A percentile compares a stretch with the other conserved stretches of the same genome.
Conservation (phyloP, 2,797 vertebrate species). For the Erpetoichthys calabaricus region DNA sequence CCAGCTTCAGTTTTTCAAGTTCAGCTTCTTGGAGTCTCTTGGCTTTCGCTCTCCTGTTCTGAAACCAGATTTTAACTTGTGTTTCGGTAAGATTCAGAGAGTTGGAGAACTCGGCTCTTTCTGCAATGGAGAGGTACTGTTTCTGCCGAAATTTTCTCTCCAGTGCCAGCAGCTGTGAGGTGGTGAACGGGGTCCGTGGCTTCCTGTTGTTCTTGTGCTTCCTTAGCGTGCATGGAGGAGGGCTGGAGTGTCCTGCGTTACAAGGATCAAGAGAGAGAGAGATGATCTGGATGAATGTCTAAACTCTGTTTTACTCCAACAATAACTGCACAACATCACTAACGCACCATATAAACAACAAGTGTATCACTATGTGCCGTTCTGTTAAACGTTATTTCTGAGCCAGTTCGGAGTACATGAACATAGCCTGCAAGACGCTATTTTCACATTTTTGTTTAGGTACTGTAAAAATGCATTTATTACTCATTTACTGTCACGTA, state of each 20-base stretch:
- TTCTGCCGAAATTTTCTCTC: conserved; percentile 73
- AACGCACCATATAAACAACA: too few species aligned
- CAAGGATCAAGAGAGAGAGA: not conserved
- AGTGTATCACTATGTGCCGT: too few species aligned
- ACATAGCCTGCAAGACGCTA: too few species aligned
- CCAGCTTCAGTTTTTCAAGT: conserved; percentile 61
- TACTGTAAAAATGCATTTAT: too few species aligned
- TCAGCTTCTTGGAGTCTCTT: conserved; percentile 71
- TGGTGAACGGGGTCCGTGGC: conserved; percentile 65
- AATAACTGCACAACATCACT: too few species aligned
- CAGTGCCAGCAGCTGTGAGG: conserved; percentile 63
- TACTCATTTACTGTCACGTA: too few species aligned
- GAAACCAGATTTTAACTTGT: conserved; percentile 76
- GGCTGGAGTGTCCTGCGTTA: conserved; percentile 51
- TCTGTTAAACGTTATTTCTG: not conserved
- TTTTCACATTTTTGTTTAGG: too few species aligned
- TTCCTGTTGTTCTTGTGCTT: conserved; percentile 78
- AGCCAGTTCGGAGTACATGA: too few species aligned
- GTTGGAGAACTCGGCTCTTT: conserved; percentile 64
- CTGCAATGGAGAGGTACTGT: conserved; percentile 70
- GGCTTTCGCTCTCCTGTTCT: conserved; percentile 69
- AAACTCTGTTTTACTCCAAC: too few species aligned
- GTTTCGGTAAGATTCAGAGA: conserved; percentile 68
- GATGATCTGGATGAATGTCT: not conserved
- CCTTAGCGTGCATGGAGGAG: conserved; percentile 51